Evolutionary conservation across 1,140 invertebrate species (phyloP), one percentile per base, ranked within the genome.

Genomic region (Orchesella cincta): DNA sequence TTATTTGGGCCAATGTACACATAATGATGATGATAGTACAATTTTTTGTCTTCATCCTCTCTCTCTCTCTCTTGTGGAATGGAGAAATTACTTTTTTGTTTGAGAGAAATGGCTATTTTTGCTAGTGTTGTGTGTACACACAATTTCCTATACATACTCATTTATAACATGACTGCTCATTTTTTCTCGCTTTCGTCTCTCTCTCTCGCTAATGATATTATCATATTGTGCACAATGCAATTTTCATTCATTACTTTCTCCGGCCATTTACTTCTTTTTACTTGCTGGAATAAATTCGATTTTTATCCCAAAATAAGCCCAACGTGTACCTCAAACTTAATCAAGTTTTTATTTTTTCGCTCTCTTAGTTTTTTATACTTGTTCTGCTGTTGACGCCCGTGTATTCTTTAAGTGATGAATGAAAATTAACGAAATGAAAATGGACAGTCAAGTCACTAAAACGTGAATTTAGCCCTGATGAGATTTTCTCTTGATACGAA

Each of bases 401-500:
- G 54, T 62, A 1, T 33, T 8, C 29, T 33, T 14, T 67, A 67
- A 67, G 62, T 67, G 62, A 67, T 67, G 26, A 31, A 67, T 67
- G 28, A 33, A 29, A 67, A 67, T 67, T 67, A 67, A 67, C 23
- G 62, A 67, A 67, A 67, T 31, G 14, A 67, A 67, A 67, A 67
- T 67, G 62, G 33, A 14, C 31, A 67, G 23, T 18, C 23, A n/a
- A 26, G 52, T 57, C 12, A n/a, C 28, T 14, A 57, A 12, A 57
- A 57, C 26, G 54, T 23, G 26, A 57, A 57, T 57, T 23, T 57
- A 31, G 31, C 14, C 62, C n/a, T 67, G 62, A 67, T 67, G 62
- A 67, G 62, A 67, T 67, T 67, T 67, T 33, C 33, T 62, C 23
- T n/a, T n/a, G n/a, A n/a, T n/a, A n/a, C n/a, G n/a, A n/a, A n/a